Evolutionary conservation across 2,888 invertebrate genomes (phyloP).

Genomic region (Lamproptera curius): DNA sequence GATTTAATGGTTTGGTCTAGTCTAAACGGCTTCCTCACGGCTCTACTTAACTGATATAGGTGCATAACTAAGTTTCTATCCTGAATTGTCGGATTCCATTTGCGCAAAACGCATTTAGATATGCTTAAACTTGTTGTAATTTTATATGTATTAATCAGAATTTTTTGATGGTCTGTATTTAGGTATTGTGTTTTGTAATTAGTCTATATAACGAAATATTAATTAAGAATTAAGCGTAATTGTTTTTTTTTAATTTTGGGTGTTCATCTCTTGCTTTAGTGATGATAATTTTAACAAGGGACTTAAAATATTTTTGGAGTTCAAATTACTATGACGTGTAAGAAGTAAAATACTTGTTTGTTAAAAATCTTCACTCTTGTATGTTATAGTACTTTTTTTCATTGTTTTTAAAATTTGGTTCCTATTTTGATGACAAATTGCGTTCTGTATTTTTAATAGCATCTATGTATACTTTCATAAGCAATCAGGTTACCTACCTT

Average conservation of each 20-base stretch:
- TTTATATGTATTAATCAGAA: neutral
- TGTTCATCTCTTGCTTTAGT: neutral
- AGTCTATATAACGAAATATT: neutral
- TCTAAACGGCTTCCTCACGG: neutral
- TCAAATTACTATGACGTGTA: neutral
- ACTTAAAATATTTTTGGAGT: neutral
- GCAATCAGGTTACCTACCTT: neutral
- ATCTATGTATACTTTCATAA: neutral
- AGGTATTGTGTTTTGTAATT: neutral
- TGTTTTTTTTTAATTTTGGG: neutral
- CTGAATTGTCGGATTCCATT: no score
- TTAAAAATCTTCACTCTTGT: no score
- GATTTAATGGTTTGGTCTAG: constrained; percentile 15
- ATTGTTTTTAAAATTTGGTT: no score
- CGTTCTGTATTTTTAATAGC: no score
- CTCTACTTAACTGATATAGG: constrained; percentile 6
- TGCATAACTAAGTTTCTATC: no score
- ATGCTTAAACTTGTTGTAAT: neutral
- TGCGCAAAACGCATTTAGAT: neutral
- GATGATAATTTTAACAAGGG: no score
- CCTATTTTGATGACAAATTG: no score
- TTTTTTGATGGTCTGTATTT: neutral
- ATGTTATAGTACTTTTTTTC: no score
- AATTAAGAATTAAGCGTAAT: neutral
- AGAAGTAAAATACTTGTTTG: neutral